These are phyloP conservation scores for Andrena marginata DNA, from an alignment of 2,888 invertebrate species.

Conservation along the genomic window DNA sequence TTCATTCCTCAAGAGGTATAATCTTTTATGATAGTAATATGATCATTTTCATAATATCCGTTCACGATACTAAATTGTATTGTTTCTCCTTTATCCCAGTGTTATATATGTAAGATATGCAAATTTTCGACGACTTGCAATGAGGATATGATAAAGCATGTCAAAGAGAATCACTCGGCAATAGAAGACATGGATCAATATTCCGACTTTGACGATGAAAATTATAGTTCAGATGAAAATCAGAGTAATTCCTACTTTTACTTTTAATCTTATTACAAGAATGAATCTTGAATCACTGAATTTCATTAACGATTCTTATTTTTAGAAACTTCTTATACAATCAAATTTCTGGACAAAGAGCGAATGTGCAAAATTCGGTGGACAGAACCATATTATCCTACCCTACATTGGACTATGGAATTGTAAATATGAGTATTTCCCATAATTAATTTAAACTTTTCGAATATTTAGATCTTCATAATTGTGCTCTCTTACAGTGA, in stretches of 20 bases:
- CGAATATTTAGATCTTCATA: not conserved
- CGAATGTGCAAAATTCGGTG: conserved; percentile 14
- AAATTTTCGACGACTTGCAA: conserved; percentile 71
- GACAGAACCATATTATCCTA: conserved; percentile 60
- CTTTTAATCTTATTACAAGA: not conserved
- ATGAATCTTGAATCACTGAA: not conserved
- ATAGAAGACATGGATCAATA: conserved; percentile 47
- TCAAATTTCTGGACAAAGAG: conserved; percentile 36
- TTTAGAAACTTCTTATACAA: conserved; percentile 43
- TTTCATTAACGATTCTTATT: conserved; percentile 8
- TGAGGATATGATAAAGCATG: conserved; percentile 75
- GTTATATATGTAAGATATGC: conserved; percentile 81
- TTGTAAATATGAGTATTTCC: conserved; percentile 75
- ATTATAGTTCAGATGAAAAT: conserved; percentile 56
- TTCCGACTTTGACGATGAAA: conserved; percentile 61
- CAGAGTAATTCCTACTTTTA: conserved; percentile 26
- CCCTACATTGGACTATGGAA: conserved; percentile 79
- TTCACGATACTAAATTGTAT: not conserved
- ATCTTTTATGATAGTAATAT: not conserved
- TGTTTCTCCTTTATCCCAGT: conserved; percentile 61
- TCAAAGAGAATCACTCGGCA: conserved; percentile 73
- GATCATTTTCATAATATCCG: not conserved
- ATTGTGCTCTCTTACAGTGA: conserved; percentile 67
- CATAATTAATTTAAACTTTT: not conserved
- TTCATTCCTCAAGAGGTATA: conserved; percentile 73